These are phyloP conservation scores for Cheilosia urbana DNA, from an alignment of 2,888 invertebrate genomes.

Conservation along the genomic window DNA sequence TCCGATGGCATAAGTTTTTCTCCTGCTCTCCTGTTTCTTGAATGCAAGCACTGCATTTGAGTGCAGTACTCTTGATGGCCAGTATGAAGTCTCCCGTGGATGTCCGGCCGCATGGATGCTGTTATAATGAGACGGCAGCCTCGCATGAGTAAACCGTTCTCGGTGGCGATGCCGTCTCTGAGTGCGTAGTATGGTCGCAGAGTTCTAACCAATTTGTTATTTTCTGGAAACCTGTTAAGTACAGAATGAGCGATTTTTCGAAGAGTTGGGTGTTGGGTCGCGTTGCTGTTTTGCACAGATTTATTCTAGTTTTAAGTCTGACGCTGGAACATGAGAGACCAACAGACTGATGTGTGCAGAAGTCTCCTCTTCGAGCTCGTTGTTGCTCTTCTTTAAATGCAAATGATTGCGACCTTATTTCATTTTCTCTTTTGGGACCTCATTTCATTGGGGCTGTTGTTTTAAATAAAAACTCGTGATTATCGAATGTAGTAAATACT, in stretches of 20 bases:
- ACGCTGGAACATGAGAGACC: slow-evolving; percentile 1
- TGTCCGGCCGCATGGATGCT: slow-evolving; percentile 23
- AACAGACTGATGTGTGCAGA: not conserved
- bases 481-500: too few species aligned
- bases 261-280: slow-evolving; percentile 4
- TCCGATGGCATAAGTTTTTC: slow-evolving; percentile 26
- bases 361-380: slow-evolving; percentile 12
- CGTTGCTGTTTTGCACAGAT: slow-evolving; percentile 4
- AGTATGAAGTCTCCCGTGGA: slow-evolving; percentile 34
- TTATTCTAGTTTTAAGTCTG: not conserved
- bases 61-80: slow-evolving; percentile 25
- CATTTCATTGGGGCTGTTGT: too few species aligned
- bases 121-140: slow-evolving; percentile 27
- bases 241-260: slow-evolving; percentile 12
- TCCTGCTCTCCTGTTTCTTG: slow-evolving; percentile 4
- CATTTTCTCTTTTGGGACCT: too few species aligned
- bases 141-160: slow-evolving; percentile 14
- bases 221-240: slow-evolving; percentile 11
- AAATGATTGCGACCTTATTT: too few species aligned
- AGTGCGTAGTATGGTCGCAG: slow-evolving; percentile 2
- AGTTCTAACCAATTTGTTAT: not conserved
- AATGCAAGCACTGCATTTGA: slow-evolving; percentile 10
- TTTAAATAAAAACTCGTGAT: too few species aligned
- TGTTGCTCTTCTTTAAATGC: too few species aligned
- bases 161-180: slow-evolving; percentile 15